Conservation (phyloP, 2,113 vertebrate genomes). For the Pitta sordida region DNA sequence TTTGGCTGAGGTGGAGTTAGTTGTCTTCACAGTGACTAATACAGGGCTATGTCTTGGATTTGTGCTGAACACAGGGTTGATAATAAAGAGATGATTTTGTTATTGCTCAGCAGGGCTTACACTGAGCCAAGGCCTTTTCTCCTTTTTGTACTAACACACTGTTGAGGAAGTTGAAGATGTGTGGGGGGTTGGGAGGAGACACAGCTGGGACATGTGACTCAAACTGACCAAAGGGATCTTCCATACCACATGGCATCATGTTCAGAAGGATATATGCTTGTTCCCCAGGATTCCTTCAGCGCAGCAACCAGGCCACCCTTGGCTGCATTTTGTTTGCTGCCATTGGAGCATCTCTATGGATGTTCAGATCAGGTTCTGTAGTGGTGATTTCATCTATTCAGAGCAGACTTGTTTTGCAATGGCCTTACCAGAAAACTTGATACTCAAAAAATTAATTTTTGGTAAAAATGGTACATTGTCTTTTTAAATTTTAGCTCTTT, state of each 20-base stretch:
- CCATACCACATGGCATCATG: not conserved
- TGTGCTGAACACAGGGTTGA: not conserved
- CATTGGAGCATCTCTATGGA: not conserved
- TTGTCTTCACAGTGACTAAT: not conserved
- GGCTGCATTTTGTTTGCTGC: not conserved
- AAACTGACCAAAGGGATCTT: not conserved
- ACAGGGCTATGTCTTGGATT: not conserved
- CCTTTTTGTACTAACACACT: not conserved
- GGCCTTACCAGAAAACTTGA: not conserved
- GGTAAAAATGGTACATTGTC: not conserved
- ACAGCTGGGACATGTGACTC: not conserved
- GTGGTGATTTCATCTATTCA: not conserved
- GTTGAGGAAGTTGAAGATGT: not conserved
- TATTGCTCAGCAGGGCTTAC: not conserved
- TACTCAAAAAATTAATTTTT: not conserved
- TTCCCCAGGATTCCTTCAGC: not conserved
- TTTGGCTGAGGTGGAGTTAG: not conserved
- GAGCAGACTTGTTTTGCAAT: not conserved
- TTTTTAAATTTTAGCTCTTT: not conserved
- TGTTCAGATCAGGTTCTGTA: not conserved
- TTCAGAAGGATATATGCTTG: rapidly evolving
- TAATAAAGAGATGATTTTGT: not conserved
- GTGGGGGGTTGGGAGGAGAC: not conserved
- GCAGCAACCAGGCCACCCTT: not conserved
- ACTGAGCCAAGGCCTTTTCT: not conserved